Conservation (phyloP, 1,140 invertebrate genomes). For the Eupristina koningsbergeri region DNA sequence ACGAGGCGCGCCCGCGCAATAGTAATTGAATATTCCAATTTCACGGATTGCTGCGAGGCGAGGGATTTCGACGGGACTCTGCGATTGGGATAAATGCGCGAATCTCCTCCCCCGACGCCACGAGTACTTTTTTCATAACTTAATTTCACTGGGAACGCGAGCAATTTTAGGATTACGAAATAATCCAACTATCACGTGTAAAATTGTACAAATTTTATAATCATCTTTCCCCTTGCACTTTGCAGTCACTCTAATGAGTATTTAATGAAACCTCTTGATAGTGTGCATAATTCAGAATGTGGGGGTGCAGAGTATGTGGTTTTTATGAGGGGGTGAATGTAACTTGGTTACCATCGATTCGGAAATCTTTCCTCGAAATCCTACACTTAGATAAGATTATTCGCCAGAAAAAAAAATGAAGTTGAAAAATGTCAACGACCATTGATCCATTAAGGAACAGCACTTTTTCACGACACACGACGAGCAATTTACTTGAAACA, state of each 20-base stretch:
- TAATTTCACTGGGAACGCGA: not conserved
- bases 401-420: not conserved
- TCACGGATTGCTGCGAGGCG: not conserved
- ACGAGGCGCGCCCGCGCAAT: not conserved
- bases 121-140: not conserved
- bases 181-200: no score
- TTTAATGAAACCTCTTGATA: not conserved
- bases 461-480: not conserved
- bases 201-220: not conserved
- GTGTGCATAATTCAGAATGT: not conserved
- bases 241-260: not conserved
- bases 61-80: not conserved
- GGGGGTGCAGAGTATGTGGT: not conserved
- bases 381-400: not conserved
- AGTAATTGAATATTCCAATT: slow-evolving; percentile 38
- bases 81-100: not conserved
- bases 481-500: not conserved
- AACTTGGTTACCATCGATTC: not conserved
- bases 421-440: not conserved
- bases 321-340: not conserved
- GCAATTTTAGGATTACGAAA: not conserved
- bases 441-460: not conserved
- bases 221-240: not conserved
- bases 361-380: not conserved
- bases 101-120: not conserved